phyloP scores from a whole-genome alignment of 2,113 vertebrate species.

The Sylvicapra grimmia region DNA sequence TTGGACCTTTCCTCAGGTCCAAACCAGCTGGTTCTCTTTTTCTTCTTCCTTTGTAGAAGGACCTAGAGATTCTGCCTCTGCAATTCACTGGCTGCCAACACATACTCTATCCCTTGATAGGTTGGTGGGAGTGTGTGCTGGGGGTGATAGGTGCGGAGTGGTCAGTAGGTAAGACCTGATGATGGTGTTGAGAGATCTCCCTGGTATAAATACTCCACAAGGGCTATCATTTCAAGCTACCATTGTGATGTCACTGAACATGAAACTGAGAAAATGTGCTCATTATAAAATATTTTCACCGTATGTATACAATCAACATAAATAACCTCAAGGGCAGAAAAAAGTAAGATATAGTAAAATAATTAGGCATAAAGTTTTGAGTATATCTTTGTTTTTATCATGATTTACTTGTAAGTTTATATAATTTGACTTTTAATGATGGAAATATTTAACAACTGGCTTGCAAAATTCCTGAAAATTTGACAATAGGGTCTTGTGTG shows the following conservation, averaged over 20 bases:
- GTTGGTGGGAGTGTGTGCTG: neutral
- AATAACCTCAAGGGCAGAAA: neutral
- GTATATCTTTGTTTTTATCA: neutral
- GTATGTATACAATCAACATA: neutral
- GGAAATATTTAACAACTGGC: neutral
- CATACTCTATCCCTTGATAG: neutral
- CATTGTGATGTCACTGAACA: neutral
- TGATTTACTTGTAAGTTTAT: neutral
- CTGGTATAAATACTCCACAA: neutral
- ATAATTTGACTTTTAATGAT: neutral
- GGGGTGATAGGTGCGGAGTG: neutral
- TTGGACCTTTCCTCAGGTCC: neutral
- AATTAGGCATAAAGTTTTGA: neutral
- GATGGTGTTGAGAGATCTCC: neutral
- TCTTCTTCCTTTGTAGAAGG: neutral
- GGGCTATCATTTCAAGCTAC: neutral
- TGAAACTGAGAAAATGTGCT: neutral
- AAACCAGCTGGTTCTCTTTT: neutral
- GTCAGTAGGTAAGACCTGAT: neutral
- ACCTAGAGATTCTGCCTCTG: neutral
- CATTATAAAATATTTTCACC: neutral
- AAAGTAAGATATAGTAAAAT: neutral
- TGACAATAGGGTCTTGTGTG: neutral
- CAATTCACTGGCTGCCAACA: neutral
- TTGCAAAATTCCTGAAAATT: neutral